Percentiles rank a stretch among this genome's conserved stretches.
Evolutionary conservation across 2,888 invertebrate species (phyloP).

Genomic region (Papilio protenor): DNA sequence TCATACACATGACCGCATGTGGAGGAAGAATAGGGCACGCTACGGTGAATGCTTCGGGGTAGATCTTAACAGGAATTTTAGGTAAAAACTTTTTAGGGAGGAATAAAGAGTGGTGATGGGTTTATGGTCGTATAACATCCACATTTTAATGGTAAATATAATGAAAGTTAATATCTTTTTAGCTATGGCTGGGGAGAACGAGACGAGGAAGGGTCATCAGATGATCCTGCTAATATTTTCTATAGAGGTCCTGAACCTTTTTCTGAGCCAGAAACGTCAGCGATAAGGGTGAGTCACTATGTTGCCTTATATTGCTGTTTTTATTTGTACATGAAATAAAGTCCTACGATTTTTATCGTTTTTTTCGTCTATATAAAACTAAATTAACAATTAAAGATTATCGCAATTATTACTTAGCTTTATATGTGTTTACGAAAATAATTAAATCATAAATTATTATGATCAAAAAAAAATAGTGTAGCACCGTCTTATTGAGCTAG

Average conservation of each 20-base stretch:
- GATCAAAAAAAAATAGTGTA: too few species aligned
- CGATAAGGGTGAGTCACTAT: slow-evolving; percentile 72
- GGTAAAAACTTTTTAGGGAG: slow-evolving; percentile 61
- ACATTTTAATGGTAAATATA: background rate
- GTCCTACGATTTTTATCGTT: background rate
- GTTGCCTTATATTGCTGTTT: background rate
- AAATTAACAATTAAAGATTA: background rate
- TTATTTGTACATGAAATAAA: background rate
- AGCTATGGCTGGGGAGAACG: slow-evolving; percentile 93
- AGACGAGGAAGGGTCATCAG: slow-evolving; percentile 93
- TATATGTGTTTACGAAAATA: background rate
- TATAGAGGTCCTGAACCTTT: slow-evolving; percentile 91
- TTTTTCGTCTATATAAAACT: too few species aligned
- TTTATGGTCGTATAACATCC: background rate
- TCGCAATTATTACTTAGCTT: too few species aligned
- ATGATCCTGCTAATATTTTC: slow-evolving; percentile 92
- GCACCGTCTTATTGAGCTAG: too few species aligned
- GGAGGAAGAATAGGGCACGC: slow-evolving; percentile 90
- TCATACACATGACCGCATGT: slow-evolving; percentile 91
- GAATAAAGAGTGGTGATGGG: background rate
- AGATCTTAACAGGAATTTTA: slow-evolving; percentile 95
- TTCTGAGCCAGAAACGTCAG: slow-evolving; percentile 93
- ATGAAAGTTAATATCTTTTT: slow-evolving; percentile 46
- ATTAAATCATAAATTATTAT: background rate
- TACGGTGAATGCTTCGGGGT: slow-evolving; percentile 89